Percentiles rank a stretch among this genome's conserved stretches.
Evolutionary conservation across 2,113 vertebrate species (phyloP).

Genomic region (Corythaixoides concolor): DNA sequence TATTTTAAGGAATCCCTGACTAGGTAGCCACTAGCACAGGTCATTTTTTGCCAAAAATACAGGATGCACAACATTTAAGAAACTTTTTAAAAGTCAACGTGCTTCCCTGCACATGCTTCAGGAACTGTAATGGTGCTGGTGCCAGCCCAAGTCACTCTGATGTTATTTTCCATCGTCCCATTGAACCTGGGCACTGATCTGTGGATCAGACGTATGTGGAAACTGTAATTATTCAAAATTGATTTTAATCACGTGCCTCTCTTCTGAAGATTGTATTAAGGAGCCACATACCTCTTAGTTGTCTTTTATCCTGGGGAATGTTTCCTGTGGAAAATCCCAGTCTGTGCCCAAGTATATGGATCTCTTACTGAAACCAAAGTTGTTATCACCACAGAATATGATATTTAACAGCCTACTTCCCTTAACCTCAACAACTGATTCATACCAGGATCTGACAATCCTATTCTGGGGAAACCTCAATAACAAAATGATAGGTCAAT

Average conservation of each 20-base stretch:
- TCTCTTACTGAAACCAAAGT: neutral
- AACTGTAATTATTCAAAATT: constrained; percentile 58
- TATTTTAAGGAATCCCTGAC: neutral
- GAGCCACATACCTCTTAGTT: neutral
- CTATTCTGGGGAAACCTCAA: neutral
- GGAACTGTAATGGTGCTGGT: neutral
- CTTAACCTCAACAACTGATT: neutral
- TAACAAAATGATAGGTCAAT: neutral
- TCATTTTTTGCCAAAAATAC: neutral
- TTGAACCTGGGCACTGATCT: constrained; percentile 63
- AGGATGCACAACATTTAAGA: neutral
- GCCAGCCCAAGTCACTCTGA: constrained; percentile 8
- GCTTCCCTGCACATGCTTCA: neutral
- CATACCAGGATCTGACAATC: neutral
- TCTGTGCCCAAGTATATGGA: neutral
- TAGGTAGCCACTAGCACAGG: neutral
- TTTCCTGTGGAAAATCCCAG: constrained; percentile 53
- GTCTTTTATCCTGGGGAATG: neutral
- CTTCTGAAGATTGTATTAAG: neutral
- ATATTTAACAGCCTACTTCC: neutral
- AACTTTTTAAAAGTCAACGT: accelerated
- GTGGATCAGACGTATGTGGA: constrained; percentile 54
- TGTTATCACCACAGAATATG: neutral
- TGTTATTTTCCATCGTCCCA: constrained; percentile 42
- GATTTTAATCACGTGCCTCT: neutral